Evolutionary conservation across 2,888 invertebrate genomes (phyloP).

Genomic region (Gerosis bhagava): DNA sequence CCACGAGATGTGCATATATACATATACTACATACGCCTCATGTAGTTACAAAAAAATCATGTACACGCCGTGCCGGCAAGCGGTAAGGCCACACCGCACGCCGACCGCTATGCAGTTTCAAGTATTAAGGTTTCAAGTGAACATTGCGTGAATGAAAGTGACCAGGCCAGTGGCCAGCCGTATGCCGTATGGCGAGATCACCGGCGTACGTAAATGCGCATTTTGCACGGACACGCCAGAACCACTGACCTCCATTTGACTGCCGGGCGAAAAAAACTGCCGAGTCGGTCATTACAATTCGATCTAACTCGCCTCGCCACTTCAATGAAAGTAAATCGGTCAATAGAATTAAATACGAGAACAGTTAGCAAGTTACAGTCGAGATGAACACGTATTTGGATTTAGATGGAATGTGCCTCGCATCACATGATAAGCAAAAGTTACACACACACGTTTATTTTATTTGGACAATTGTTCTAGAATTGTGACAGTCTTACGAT

Average conservation of each 20-base stretch:
- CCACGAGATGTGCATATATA: conserved; percentile 10
- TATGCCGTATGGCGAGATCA: conserved; percentile 1
- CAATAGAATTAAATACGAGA: background rate
- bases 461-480: conserved; percentile 30
- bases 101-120: conserved; percentile 17
- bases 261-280: conserved; percentile 14
- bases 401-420: background rate
- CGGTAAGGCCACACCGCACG: conserved; percentile 17
- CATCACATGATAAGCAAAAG: conserved; percentile 10
- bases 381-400: no score
- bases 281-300: conserved; percentile 18
- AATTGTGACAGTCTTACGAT: conserved; percentile 26
- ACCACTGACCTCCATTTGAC: conserved; percentile 25
- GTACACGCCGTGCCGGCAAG: no score
- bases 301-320: conserved; percentile 14
- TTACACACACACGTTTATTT: conserved; percentile 11
- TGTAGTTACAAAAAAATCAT: conserved; percentile 20
- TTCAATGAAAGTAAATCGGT: conserved; percentile 16
- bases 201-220: conserved; percentile 20
- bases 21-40: no score
- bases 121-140: conserved; percentile 23
- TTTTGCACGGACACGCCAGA: conserved; percentile 20
- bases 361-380: background rate
- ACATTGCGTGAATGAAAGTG: conserved; percentile 28
- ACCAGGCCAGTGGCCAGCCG: no score